Base-by-base conservation (phyloP, 2,888 invertebrate species). In the Odontomyia ornata region DNA sequence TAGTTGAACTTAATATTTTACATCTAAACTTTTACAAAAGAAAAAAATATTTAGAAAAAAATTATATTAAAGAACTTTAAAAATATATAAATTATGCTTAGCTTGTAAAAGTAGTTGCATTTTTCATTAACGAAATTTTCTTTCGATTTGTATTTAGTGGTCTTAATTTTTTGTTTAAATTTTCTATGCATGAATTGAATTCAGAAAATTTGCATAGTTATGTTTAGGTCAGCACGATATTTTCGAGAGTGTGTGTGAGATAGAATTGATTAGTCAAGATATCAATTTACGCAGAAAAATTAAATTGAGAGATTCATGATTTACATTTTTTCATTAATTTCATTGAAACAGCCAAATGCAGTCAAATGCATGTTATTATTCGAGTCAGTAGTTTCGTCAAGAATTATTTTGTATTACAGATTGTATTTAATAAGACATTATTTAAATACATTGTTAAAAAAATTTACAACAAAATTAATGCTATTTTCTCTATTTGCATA, bases 41-140 rank as follows among this genome's bases (percentile, higher is more conserved):
- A 72, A 52, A 72, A 73, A 73, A 30, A 73, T 73, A 73, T 73
- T 73, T 73, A 73, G 73, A 73, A 73, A 73, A 73, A 73, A 73
- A 73, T 73, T 73, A 73, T 73, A 73, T 73, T 73, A 73, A 73
- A 73, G 52, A 57, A 36, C n/a, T 18, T 57, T 73, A 73, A 71
- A 73, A 73, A 60, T 57, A 73, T 60, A 73, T 57, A 73, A 57
- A 73, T 57, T 73, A 43, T 57, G 57, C 73, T 73, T 73, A 73
- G 57, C 28, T 21, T 27, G 15, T 18, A n/a, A 67, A 67, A 13
- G 5, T 52, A 64, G n/a, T n/a, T n/a, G n/a, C n/a, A n/a, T n/a
- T n/a, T n/a, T n/a, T n/a, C n/a, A n/a, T n/a, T n/a, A n/a, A n/a
- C n/a, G n/a, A n/a, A n/a, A n/a, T n/a, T n/a, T n/a, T n/a, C n/a